These are phyloP conservation scores for Caradrina kadenii DNA, from an alignment of 2,888 invertebrate genomes.

Conservation along the genomic window DNA sequence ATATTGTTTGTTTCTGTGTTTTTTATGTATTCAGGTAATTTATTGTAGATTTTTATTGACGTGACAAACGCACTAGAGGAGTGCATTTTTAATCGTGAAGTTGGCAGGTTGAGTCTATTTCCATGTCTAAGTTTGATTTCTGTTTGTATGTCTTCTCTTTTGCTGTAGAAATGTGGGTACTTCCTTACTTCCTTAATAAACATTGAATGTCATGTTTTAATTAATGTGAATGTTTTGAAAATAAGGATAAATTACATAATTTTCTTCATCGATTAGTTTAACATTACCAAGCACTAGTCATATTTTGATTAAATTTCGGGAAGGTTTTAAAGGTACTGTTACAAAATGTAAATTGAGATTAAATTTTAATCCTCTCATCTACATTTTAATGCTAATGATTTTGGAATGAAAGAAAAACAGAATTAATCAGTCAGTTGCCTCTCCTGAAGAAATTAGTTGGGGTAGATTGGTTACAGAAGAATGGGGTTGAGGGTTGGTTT, in stretches of 20 bases:
- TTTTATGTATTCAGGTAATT: too few relatives aligned
- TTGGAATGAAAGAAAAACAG: conserved; percentile 54
- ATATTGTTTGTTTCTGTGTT: too few relatives aligned
- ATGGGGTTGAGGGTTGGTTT: not conserved
- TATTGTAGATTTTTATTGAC: too few relatives aligned
- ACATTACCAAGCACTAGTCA: conserved; percentile 28
- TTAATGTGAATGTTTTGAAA: not conserved
- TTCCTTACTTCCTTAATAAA: too few relatives aligned
- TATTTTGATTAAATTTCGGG: conserved; percentile 39
- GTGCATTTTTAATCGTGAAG: too few relatives aligned
- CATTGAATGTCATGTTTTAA: too few relatives aligned
- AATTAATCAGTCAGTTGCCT: conserved; percentile 53
- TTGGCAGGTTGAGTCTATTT: too few relatives aligned
- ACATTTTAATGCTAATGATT: conserved; percentile 59
- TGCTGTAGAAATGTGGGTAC: too few relatives aligned
- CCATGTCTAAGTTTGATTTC: too few relatives aligned
- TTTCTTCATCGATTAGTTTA: conserved; percentile 18
- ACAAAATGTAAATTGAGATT: conserved; percentile 53
- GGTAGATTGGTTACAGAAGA: conserved; percentile 6
- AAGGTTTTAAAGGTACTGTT: conserved; percentile 18
- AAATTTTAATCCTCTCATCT: conserved; percentile 58
- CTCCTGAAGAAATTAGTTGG: conserved; percentile 27
- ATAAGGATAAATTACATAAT: not conserved
- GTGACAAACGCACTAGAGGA: too few relatives aligned
- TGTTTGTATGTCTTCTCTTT: too few relatives aligned